A percentile compares a stretch with the other conserved stretches of the same genome.
phyloP scores from a whole-genome alignment of 2,888 invertebrate species.

The Drosophila mimica region DNA sequence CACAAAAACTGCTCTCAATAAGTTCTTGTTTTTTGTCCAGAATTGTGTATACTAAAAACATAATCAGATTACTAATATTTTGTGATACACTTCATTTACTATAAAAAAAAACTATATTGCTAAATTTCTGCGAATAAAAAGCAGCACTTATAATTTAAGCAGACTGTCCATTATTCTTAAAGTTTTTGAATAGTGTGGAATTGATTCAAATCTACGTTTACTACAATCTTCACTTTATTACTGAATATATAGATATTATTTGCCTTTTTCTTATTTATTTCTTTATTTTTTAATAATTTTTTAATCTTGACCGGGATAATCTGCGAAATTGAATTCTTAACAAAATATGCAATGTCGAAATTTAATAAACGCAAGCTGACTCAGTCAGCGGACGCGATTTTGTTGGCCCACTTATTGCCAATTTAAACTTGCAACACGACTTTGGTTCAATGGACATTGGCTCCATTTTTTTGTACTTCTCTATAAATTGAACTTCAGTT shows the following conservation, averaged over 20 bases:
- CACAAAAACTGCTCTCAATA: neutral
- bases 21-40: neutral
- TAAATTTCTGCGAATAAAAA: neutral
- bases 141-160: neutral
- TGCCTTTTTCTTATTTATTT: neutral
- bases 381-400: constrained; percentile 37
- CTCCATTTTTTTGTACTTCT: constrained; percentile 43
- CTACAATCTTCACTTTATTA: too few relatives aligned
- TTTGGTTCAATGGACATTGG: neutral
- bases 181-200: neutral
- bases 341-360: constrained; percentile 66
- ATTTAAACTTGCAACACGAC: constrained; percentile 24
- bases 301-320: constrained; percentile 19
- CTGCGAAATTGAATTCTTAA: constrained; percentile 54
- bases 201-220: neutral
- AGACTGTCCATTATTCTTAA: neutral
- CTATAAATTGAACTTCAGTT: constrained; percentile 58
- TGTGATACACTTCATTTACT: neutral
- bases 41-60: neutral
- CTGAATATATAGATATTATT: too few relatives aligned
- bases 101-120: neutral
- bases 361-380: constrained; percentile 70
- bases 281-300: constrained; percentile 1
- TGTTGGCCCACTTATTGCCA: constrained; percentile 47
- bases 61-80: neutral